phyloP scores from a whole-genome alignment of 2,888 invertebrate species.

The Euzophera pinguis region DNA sequence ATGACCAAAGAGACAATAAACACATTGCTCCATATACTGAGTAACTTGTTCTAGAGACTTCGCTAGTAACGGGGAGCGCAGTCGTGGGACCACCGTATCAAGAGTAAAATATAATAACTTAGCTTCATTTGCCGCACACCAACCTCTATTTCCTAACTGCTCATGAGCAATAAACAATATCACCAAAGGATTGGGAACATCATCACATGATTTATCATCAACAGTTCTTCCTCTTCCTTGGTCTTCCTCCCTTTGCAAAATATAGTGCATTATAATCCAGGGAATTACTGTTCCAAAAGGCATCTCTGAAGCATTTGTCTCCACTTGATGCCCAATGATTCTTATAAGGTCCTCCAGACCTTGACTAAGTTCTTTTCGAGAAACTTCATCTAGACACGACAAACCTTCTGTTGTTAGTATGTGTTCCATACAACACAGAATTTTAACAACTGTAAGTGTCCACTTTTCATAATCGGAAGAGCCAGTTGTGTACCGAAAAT shows the following conservation, averaged over 20 bases:
- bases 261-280: conserved; percentile 91
- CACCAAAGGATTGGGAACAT: conserved; percentile 86
- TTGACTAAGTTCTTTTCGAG: conserved; percentile 81
- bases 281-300: conserved; percentile 86
- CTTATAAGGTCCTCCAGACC: conserved; percentile 87
- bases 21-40: conserved; percentile 89
- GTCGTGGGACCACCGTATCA: conserved; percentile 84
- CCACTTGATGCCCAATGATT: conserved; percentile 88
- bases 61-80: conserved; percentile 83
- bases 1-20: conserved; percentile 92
- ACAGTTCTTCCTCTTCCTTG: conserved; percentile 78
- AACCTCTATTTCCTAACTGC: conserved; percentile 86
- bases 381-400: conserved; percentile 73
- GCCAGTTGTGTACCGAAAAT: conserved; percentile 69
- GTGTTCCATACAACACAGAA: conserved; percentile 68
- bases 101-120: conserved; percentile 88
- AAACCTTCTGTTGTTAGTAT: conserved; percentile 64
- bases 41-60: conserved; percentile 84
- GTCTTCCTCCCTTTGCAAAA: conserved; percentile 87
- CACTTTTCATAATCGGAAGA: conserved; percentile 68
- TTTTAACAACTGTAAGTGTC: conserved; percentile 66
- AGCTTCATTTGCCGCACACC: conserved; percentile 89
- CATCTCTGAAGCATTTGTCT: conserved; percentile 83
- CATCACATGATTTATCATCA: conserved; percentile 65
- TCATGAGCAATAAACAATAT: conserved; percentile 91